Percentiles rank a stretch among this genome's conserved stretches.
Conservation (phyloP, 2,888 invertebrate species). For the Pantelozetes paolii region DNA sequence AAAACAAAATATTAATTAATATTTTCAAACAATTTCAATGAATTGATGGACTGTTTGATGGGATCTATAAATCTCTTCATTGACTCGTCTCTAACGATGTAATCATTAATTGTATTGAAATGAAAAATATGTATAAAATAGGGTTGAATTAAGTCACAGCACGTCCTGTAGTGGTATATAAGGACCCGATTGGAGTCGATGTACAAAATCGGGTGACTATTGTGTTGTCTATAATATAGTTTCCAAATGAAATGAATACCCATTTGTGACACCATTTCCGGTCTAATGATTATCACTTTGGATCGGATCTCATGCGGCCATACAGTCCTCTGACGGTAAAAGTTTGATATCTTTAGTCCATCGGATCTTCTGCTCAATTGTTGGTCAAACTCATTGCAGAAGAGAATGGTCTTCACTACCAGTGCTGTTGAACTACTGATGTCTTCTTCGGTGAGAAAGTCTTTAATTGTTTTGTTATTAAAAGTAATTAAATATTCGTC, state of each 20-base stretch:
- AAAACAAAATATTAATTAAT: too few species aligned
- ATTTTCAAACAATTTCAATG: background rate
- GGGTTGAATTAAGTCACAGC: slow-evolving; percentile 33
- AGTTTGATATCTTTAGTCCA: background rate
- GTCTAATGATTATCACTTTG: slow-evolving; percentile 36
- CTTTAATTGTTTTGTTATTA: background rate
- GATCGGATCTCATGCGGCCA: slow-evolving; percentile 40
- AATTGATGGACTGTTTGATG: slow-evolving; percentile 10
- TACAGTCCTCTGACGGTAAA: slow-evolving; percentile 22
- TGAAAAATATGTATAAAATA: slow-evolving; percentile 9
- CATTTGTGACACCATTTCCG: slow-evolving; percentile 21
- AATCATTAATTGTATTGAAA: slow-evolving; percentile 23
- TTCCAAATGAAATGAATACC: slow-evolving; percentile 39
- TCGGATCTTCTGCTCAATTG: background rate
- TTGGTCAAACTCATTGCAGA: slow-evolving; percentile 38
- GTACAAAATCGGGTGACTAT: background rate
- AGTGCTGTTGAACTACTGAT: background rate
- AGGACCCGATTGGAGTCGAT: background rate
- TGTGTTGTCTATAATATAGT: background rate
- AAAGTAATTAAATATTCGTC: slow-evolving; percentile 36
- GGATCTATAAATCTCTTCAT: background rate
- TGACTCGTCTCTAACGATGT: slow-evolving; percentile 24
- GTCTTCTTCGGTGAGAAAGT: background rate
- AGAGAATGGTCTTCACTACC: slow-evolving; percentile 20
- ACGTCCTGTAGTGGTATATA: slow-evolving; percentile 18